phyloP scores from a whole-genome alignment of 2,113 vertebrate genomes.

The Oenanthe oenanthe region DNA sequence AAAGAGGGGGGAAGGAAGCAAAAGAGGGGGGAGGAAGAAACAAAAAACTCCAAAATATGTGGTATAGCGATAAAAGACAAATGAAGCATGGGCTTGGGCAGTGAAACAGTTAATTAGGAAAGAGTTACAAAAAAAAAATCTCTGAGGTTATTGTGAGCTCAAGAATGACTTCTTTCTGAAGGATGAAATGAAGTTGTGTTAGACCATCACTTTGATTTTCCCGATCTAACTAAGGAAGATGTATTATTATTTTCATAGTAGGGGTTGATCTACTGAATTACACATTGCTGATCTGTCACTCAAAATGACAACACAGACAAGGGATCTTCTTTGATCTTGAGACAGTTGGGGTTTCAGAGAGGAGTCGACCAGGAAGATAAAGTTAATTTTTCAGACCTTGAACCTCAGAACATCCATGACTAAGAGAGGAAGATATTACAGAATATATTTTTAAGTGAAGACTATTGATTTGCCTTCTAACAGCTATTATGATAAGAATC shows the following conservation, averaged over 20 bases:
- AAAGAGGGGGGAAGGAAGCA: not conserved
- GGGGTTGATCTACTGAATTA: slow-evolving; percentile 60
- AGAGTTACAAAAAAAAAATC: not conserved
- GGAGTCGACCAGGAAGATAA: slow-evolving; percentile 46
- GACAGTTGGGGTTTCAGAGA: slow-evolving; percentile 54
- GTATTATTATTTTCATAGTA: slow-evolving; percentile 72
- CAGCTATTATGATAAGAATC: not conserved
- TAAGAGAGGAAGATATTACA: not conserved
- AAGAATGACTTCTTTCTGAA: slow-evolving; percentile 66
- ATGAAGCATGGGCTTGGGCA: not conserved
- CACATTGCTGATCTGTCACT: slow-evolving; percentile 71
- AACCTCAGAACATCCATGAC: not conserved
- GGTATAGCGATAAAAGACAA: not conserved
- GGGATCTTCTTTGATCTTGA: slow-evolving; percentile 72
- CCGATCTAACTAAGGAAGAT: slow-evolving; percentile 66
- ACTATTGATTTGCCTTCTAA: slow-evolving; percentile 24
- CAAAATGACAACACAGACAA: slow-evolving; percentile 67
- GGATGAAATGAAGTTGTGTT: slow-evolving; percentile 73
- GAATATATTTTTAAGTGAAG: not conserved
- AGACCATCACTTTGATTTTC: slow-evolving; percentile 76
- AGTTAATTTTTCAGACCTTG: slow-evolving; percentile 19
- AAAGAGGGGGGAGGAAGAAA: not conserved
- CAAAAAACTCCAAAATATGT: not conserved
- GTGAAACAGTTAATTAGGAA: slow-evolving; percentile 64
- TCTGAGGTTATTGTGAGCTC: slow-evolving; percentile 52